These are phyloP conservation scores for Parotia lawesii DNA, from an alignment of 2,113 vertebrate species.

Conservation along the genomic window DNA sequence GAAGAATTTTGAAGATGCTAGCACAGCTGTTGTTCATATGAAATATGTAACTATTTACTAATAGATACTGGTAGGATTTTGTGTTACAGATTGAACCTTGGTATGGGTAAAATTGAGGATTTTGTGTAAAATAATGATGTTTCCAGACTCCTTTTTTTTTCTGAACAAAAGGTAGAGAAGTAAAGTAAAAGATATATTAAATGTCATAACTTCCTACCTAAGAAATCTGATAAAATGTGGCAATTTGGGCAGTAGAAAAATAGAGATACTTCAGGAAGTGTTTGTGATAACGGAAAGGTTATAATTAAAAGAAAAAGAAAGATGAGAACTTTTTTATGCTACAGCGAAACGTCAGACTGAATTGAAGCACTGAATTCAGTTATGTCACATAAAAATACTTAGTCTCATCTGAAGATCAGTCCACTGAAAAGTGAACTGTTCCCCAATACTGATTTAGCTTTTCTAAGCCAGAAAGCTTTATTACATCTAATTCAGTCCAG, in stretches of 20 bases:
- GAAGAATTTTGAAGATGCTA: neutral
- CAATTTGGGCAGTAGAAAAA: neutral
- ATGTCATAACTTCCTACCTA: neutral
- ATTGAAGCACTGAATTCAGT: neutral
- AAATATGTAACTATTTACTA: neutral
- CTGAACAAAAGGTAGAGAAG: neutral
- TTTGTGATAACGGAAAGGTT: neutral
- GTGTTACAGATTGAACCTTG: neutral
- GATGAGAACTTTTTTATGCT: neutral
- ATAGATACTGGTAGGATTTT: neutral
- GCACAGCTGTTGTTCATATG: neutral
- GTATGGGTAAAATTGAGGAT: accelerated
- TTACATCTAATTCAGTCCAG: neutral
- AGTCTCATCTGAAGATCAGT: neutral
- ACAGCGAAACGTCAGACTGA: neutral
- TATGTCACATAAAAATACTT: conserved; percentile 8
- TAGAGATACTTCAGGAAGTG: neutral
- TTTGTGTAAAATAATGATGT: neutral
- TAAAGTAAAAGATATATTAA: neutral
- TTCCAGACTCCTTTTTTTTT: neutral
- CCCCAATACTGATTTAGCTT: neutral
- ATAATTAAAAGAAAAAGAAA: neutral
- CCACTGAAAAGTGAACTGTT: neutral
- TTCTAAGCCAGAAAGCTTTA: neutral
- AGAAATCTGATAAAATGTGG: neutral